Percentiles rank a stretch among this genome's conserved stretches.
These are phyloP conservation scores for Chrysaora quinquecirrha DNA, from an alignment of 30 jellyfish, hydroid and myxozoan species.

Conservation along the genomic window DNA sequence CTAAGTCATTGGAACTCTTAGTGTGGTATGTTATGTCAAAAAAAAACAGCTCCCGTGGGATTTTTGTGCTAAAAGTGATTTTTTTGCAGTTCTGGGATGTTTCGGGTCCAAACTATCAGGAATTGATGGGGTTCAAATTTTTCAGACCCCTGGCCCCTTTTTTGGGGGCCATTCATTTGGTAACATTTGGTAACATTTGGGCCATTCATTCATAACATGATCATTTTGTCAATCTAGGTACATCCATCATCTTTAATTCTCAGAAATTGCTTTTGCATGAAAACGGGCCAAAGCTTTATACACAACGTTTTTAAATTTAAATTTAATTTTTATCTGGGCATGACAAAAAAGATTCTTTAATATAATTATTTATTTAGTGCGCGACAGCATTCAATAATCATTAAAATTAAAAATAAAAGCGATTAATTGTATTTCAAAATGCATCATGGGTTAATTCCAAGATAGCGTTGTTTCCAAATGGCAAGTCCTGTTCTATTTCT, in stretches of 20 bases:
- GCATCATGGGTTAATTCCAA: neutral
- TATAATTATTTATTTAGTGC: neutral
- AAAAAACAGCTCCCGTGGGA: neutral
- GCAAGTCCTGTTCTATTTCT: neutral
- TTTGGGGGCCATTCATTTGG: conserved; percentile 2
- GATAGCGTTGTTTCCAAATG: neutral
- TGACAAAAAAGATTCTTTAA: neutral
- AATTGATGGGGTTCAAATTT: neutral
- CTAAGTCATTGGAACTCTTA: too few species aligned
- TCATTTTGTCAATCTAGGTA: neutral
- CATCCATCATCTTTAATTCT: neutral
- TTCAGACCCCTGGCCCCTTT: conserved; percentile 1
- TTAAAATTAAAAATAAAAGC: neutral
- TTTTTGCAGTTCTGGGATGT: conserved; percentile 2
- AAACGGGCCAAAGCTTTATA: neutral
- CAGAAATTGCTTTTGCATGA: neutral
- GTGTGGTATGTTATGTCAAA: neutral
- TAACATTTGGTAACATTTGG: too few species aligned
- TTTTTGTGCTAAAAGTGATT: neutral
- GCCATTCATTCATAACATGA: too few species aligned
- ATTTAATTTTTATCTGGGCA: neutral
- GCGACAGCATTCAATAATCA: neutral
- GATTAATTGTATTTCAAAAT: neutral
- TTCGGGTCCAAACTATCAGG: conserved; percentile 1
- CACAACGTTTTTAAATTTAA: neutral